Base-by-base conservation (phyloP, 92 coral and sea anemone species). In the Palythoa caribaeorum region DNA sequence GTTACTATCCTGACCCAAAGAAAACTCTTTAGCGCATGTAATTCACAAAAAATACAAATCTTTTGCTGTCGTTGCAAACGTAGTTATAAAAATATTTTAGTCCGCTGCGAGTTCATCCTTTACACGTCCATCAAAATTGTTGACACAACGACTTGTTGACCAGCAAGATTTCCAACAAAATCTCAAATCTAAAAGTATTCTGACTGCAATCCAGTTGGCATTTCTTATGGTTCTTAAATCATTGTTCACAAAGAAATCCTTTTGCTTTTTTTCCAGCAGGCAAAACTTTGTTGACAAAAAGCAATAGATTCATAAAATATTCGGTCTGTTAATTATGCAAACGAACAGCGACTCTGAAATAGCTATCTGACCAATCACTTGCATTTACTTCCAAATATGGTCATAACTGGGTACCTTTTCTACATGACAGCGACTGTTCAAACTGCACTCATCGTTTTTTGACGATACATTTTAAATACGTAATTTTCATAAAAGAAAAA, bases 381-480 rank as follows among this genome's bases (percentile, higher is more conserved):
- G 2, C 76, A 5, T 81, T 81, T 81, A 40, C 86, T 81, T 81
- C 86, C 86, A 81, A 44, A 81, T 66, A 81, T 68, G 86, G 86
- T 66, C 73, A 81, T 40, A 81, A 66, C 76, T 66, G 4, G 15
- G 60, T 47, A 40, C 86, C 35, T 35, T 65, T 70, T 70, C 12
- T 35, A 36, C 28, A 28, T 28, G 28, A 28, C 13, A 11, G 47
- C 10, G 17, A 17, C 71, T 17, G 14, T 70, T 28, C 74, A 21
- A 35, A 44, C 74, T 6, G 21, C 21, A 79, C 70, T 79, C 72
- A 38, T 15, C 51, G 72, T 60, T 60, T 79, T 72, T 72, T 59
- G 28, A 28, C 44, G 72, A 59, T 50, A 62, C 70, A 12, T 59
- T 20, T 28, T 55, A 53, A 81, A 81, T 47, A 81, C 40, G 38